Percentiles rank a stretch among this genome's conserved stretches.
Evolutionary conservation across 2,888 invertebrate genomes (phyloP).

Genomic region (Dryocosmus kuriphilus): DNA sequence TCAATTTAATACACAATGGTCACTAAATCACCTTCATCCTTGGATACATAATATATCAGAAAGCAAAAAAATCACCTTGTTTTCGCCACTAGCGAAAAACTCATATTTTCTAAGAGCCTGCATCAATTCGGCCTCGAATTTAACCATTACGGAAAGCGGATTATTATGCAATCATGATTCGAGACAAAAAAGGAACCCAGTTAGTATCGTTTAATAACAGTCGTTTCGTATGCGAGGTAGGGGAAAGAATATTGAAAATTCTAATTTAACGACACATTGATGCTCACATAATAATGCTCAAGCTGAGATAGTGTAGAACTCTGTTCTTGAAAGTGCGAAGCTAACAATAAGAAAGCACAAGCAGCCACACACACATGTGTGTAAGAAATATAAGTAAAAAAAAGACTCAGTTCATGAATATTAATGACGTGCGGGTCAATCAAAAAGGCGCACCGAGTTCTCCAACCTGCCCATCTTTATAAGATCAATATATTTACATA

Average conservation of each 20-base stretch:
- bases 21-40: background rate
- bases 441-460: constrained; percentile 54
- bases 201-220: background rate
- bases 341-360: constrained; percentile 32
- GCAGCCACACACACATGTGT: background rate
- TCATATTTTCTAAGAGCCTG: background rate
- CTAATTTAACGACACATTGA: background rate
- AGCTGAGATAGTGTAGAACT: background rate
- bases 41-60: background rate
- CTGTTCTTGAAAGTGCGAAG: background rate
- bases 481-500: constrained; percentile 65
- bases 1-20: too few species aligned
- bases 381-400: background rate
- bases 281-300: background rate
- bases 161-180: background rate
- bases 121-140: background rate
- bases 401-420: constrained; percentile 65
- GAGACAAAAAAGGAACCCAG: background rate
- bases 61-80: background rate
- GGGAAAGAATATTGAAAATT: constrained; percentile 9
- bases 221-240: background rate
- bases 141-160: background rate
- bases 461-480: constrained; percentile 54
- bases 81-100: background rate
- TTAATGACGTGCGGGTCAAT: constrained; percentile 62